Conservation (phyloP, 2,888 invertebrate species). For the Campopleginae sp. region DNA sequence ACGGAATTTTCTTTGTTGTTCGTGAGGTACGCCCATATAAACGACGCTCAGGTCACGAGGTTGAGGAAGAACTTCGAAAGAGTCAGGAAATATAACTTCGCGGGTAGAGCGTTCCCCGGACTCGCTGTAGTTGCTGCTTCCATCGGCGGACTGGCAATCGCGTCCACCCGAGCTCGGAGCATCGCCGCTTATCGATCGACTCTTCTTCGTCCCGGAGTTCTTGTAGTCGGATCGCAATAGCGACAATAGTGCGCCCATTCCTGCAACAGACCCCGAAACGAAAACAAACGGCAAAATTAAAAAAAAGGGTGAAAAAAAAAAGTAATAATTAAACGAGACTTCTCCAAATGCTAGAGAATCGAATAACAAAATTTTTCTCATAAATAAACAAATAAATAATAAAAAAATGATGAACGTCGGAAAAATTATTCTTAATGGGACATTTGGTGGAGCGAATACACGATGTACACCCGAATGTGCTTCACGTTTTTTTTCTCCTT, state of each 20-base stretch:
- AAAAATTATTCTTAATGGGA: conserved; percentile 13
- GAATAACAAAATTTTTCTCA: conserved; percentile 28
- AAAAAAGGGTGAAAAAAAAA: conserved; percentile 56
- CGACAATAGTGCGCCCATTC: conserved; percentile 81
- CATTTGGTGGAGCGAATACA: conserved; percentile 26
- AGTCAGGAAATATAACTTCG: conserved; percentile 82
- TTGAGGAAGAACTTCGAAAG: conserved; percentile 83
- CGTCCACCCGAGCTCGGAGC: conserved; percentile 69
- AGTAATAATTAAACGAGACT: conserved; percentile 43
- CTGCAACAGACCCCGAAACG: conserved; percentile 81
- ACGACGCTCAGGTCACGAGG: conserved; percentile 82
- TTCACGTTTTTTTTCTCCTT: neutral
- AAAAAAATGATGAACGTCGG: conserved; percentile 15
- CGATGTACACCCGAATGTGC: conserved; percentile 31
- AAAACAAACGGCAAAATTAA: conserved; percentile 64
- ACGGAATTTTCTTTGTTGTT: conserved; percentile 88
- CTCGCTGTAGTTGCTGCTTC: conserved; percentile 72
- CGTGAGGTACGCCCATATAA: conserved; percentile 85
- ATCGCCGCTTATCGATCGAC: conserved; percentile 70
- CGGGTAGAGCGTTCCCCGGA: conserved; percentile 74
- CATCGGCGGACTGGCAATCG: conserved; percentile 69
- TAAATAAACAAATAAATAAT: conserved; percentile 40
- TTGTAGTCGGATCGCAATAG: conserved; percentile 81
- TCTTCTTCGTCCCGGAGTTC: conserved; percentile 68
- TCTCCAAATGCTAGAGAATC: conserved; percentile 40